A percentile compares a stretch with the other conserved stretches of the same genome.
Conservation (phyloP, 2,888 invertebrate species). For the Amiota mariae region DNA sequence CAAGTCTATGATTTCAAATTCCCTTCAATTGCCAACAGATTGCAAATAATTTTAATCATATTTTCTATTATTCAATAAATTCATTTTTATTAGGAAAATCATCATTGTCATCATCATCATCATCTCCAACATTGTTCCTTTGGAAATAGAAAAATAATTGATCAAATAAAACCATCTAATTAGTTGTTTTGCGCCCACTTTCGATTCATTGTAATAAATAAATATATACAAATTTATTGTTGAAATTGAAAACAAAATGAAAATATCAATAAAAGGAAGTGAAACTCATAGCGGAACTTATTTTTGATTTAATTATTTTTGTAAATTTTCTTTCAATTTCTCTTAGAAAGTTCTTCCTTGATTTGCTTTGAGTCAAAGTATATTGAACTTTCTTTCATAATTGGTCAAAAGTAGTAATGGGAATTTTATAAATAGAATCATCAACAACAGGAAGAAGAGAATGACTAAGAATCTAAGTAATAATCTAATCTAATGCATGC, state of each 20-base stretch:
- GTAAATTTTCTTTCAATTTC: constrained; percentile 23
- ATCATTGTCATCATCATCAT: constrained; percentile 1
- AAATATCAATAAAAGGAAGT: neutral
- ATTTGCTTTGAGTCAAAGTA: no score
- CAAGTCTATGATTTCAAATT: no score
- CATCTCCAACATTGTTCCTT: neutral
- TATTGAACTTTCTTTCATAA: no score
- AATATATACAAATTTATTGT: neutral
- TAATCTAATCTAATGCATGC: no score
- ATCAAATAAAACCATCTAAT: neutral
- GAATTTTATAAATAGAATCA: no score
- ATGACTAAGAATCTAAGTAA: no score
- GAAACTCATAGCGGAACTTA: neutral
- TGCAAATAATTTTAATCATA: constrained; percentile 19
- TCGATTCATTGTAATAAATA: neutral
- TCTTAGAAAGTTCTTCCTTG: neutral
- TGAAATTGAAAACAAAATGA: neutral
- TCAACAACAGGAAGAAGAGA: no score
- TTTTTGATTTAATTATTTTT: constrained; percentile 20
- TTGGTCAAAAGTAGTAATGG: no score
- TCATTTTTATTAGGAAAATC: neutral
- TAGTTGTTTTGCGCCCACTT: constrained; percentile 6
- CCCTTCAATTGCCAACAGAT: constrained; percentile 26
- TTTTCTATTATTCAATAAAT: constrained; percentile 15
- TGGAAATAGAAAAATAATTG: no score